Base-by-base conservation (phyloP, 2,113 vertebrate genomes). In the Equus przewalskii region DNA sequence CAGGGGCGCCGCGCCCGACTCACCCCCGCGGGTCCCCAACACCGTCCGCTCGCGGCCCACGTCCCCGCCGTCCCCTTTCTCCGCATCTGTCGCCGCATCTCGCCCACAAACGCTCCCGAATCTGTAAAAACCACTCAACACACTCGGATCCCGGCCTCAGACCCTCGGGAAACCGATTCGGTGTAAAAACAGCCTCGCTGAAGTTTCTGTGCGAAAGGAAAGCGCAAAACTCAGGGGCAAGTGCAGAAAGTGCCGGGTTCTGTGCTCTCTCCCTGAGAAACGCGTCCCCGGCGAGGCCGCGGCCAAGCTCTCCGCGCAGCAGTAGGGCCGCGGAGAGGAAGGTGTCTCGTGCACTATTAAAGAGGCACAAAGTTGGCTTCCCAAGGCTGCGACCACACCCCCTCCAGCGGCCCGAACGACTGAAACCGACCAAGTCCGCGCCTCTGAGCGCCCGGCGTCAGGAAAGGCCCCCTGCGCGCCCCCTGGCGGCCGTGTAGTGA, bases 401-500 rank as follows among this genome's bases (percentile, higher is more conserved):
- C 51, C 51, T 54, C 14, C 2, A 54, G 51, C 51, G 51, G 13
- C 33, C 13, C 8, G 8, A 11, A 5, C 22, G 7, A 7, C 13
- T 3, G 54, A 81, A 60, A 41, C 18, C 19, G 60, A 60, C 4
- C 3, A 11, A 60, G 7, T 41, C 2, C 4, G 22, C 2, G 0
- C 51, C 51, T 54, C 51, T 14, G 51, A 15, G 15, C 13, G 13
- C 51, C 51, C 3, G 51, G 51, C 51, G 51, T 14, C 13, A 54
- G 51, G 12, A 54, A 54, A 54, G 51, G 51, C 51, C 51, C 49
- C 51, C 76, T 9, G 30, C 21, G 70, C 51, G 46, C 49, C 58
- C 14, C 67, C 78, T 89, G 0, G 2, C 5, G 46, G 85, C n/a
- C 7, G 0, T 0, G 9, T 3, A 0, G 44, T 1, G 65, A n/a